Evolutionary conservation across 2,888 invertebrate species (phyloP).

Genomic region (Dione vanillae): DNA sequence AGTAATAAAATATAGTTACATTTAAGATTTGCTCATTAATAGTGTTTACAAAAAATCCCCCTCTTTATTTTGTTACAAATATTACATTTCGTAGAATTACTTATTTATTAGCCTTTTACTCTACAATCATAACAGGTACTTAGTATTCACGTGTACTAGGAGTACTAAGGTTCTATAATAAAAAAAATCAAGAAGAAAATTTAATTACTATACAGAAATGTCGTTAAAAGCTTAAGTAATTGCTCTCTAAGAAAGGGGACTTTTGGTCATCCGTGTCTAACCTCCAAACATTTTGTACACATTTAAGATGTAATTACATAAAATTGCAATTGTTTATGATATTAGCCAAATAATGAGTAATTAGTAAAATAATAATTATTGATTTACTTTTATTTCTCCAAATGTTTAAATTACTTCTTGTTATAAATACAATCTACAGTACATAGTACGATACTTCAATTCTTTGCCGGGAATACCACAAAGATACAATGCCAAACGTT

Average conservation of each 20-base stretch:
- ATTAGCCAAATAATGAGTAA: too few species aligned
- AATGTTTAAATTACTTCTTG: too few species aligned
- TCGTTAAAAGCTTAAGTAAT: constrained; percentile 23
- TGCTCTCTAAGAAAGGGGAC: constrained; percentile 17
- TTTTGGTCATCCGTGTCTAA: constrained; percentile 17
- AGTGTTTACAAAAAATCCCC: neutral
- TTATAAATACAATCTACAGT: too few species aligned
- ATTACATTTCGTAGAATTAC: too few species aligned
- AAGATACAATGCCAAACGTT: neutral
- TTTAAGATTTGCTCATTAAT: neutral
- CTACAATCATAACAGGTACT: too few species aligned
- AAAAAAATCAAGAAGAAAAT: neutral
- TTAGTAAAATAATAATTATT: too few species aligned
- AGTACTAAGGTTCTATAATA: neutral
- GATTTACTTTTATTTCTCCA: too few species aligned
- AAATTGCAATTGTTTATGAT: constrained; percentile 13
- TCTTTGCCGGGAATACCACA: neutral
- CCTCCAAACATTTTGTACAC: constrained; percentile 8
- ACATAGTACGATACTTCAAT: too few species aligned
- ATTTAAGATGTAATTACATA: constrained; percentile 1
- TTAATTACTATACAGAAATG: neutral
- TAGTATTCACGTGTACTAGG: too few species aligned
- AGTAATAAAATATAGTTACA: neutral
- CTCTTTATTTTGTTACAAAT: too few species aligned
- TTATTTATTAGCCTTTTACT: too few species aligned